Evolutionary conservation across 2,797 vertebrate genomes (phyloP).

Genomic region (Enteromius radiatus): DNA sequence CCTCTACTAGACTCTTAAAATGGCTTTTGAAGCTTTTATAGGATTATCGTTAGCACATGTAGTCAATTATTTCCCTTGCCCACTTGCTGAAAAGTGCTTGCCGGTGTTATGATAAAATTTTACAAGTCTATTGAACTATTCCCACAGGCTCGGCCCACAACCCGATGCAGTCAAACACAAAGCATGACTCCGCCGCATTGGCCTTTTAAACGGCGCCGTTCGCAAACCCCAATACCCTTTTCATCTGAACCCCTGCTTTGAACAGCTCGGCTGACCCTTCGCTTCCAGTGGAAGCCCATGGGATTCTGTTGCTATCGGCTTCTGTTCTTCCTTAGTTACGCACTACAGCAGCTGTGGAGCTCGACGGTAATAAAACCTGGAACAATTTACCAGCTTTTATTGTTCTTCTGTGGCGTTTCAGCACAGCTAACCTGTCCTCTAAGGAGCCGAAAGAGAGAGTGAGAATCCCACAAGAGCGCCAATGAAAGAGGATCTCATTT

Average conservation of each 20-base stretch:
- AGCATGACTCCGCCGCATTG: conserved; percentile 72
- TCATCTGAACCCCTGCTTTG: conserved; percentile 57
- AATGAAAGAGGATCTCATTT: conserved; percentile 99
- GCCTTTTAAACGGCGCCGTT: conserved; percentile 65
- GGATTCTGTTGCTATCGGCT: conserved; percentile 78
- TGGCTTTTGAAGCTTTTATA: conserved; percentile 62
- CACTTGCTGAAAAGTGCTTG: conserved; percentile 73
- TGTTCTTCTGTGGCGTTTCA: conserved; percentile 92
- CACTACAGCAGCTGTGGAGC: conserved; percentile 90
- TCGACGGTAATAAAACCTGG: conserved; percentile 89
- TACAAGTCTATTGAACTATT: conserved; percentile 76
- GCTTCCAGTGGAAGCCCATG: conserved; percentile 69
- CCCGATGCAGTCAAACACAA: conserved; percentile 74
- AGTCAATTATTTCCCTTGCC: conserved; percentile 74
- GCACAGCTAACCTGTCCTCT: conserved; percentile 90
- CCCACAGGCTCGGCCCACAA: conserved; percentile 72
- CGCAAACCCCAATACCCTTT: conserved; percentile 52
- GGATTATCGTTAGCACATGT: conserved; percentile 69
- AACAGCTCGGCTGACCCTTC: conserved; percentile 60
- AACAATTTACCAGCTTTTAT: conserved; percentile 98
- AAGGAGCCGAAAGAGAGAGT: conserved; percentile 77
- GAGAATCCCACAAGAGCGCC: conserved; percentile 86
- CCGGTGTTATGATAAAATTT: conserved; percentile 69
- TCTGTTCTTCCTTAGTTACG: conserved; percentile 87
- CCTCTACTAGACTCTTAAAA: conserved; percentile 58